Conservation (phyloP, 2,797 vertebrate species). For the Lycodopsis pacificus region DNA sequence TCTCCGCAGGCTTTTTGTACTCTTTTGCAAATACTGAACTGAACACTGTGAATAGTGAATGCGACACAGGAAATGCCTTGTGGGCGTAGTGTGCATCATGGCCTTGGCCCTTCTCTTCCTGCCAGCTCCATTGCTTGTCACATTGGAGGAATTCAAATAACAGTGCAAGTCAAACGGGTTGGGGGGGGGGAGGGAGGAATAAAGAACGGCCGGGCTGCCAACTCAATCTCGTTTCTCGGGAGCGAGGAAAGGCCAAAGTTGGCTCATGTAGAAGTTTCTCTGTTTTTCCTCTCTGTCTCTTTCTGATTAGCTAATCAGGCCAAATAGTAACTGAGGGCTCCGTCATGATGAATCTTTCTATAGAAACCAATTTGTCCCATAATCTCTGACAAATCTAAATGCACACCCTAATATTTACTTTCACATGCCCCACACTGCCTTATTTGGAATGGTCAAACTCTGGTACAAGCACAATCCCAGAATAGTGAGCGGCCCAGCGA, state of each 20-base stretch:
- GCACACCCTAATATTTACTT: slow-evolving; percentile 59
- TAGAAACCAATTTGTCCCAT: slow-evolving; percentile 1
- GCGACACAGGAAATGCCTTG: slow-evolving; percentile 41
- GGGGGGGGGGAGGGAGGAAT: slow-evolving; percentile 31
- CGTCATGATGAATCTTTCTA: slow-evolving; percentile 21
- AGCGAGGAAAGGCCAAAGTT: slow-evolving; percentile 36
- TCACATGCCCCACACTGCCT: slow-evolving; percentile 49
- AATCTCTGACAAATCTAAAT: slow-evolving; percentile 27
- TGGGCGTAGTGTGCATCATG: slow-evolving; percentile 42
- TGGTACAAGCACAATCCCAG: slow-evolving; percentile 21
- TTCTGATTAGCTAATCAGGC: neutral
- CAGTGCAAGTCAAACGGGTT: slow-evolving; percentile 45
- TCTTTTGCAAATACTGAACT: slow-evolving; percentile 24
- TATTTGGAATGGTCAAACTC: slow-evolving; percentile 30
- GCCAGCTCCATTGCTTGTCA: slow-evolving; percentile 55
- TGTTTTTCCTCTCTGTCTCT: neutral
- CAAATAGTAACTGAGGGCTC: neutral
- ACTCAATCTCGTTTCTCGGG: slow-evolving; percentile 19
- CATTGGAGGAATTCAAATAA: slow-evolving; percentile 52
- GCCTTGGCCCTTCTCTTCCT: slow-evolving; percentile 47
- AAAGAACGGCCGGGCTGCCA: slow-evolving; percentile 13
- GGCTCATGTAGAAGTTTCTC: slow-evolving; percentile 14
- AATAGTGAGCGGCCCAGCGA: slow-evolving; percentile 14
- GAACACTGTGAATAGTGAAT: slow-evolving; percentile 34
- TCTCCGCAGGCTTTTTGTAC: slow-evolving; percentile 7